Conservation (phyloP, 2,113 vertebrate species). For the Scalopus aquaticus region DNA sequence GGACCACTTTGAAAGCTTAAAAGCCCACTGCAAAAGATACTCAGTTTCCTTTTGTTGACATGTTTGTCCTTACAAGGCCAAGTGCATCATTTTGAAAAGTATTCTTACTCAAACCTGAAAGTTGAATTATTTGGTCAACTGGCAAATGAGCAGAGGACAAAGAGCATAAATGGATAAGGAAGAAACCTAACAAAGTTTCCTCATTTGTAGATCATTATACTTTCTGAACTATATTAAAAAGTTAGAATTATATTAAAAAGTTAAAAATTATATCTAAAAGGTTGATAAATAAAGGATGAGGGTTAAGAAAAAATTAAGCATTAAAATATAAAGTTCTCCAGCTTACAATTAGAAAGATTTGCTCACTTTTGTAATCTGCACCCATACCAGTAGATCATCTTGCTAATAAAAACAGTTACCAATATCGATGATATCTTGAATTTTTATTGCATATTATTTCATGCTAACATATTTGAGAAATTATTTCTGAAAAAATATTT, state of each 20-base stretch:
- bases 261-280: not conserved
- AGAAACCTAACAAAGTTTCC: not conserved
- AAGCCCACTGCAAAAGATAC: not conserved
- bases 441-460: not conserved
- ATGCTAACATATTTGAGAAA: not conserved
- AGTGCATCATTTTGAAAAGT: not conserved
- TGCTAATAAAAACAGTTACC: not conserved
- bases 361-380: not conserved
- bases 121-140: not conserved
- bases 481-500: constrained; percentile 1
- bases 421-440: not conserved
- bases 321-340: not conserved
- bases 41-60: not conserved
- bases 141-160: not conserved
- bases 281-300: not conserved
- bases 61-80: not conserved
- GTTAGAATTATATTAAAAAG: not conserved
- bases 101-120: not conserved
- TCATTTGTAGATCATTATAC: not conserved
- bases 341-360: not conserved
- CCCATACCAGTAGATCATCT: not conserved
- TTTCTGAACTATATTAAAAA: not conserved
- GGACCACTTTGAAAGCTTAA: not conserved
- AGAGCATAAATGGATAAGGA: not conserved
- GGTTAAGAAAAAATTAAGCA: not conserved